Conservation (phyloP, 2,797 vertebrate genomes). For the Hyperoplus immaculatus region DNA sequence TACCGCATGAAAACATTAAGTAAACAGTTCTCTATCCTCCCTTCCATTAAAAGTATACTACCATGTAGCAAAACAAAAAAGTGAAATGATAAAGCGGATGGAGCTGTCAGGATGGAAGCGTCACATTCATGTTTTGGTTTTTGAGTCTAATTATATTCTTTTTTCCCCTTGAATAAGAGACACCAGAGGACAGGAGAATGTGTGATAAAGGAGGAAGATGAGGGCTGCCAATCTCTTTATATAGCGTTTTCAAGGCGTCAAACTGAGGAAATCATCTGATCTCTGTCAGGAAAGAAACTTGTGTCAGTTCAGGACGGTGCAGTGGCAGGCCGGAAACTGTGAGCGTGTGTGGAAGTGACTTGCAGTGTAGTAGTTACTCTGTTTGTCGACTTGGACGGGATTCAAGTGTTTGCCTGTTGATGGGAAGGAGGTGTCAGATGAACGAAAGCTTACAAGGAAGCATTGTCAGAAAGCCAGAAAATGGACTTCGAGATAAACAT, state of each 20-base stretch:
- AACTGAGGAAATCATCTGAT: conserved; percentile 84
- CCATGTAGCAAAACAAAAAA: conserved; percentile 39
- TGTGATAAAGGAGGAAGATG: conserved; percentile 70
- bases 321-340: conserved; percentile 74
- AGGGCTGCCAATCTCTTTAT: conserved; percentile 65
- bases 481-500: background rate
- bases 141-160: conserved; percentile 63
- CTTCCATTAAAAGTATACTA: conserved; percentile 10
- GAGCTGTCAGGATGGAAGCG: conserved; percentile 52
- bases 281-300: conserved; percentile 83
- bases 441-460: conserved; percentile 46
- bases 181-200: conserved; percentile 64
- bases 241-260: conserved; percentile 79
- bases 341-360: conserved; percentile 40
- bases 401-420: conserved; percentile 71
- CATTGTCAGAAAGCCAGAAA: background rate
- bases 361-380: conserved; percentile 13
- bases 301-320: conserved; percentile 75
- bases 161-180: conserved; percentile 69
- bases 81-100: conserved; percentile 39
- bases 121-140: conserved; percentile 67
- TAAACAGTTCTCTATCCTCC: background rate
- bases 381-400: conserved; percentile 59
- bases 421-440: conserved; percentile 54
- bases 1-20: background rate